Conservation (phyloP, 1,140 invertebrate genomes). For the Cecropterus lyciades region DNA sequence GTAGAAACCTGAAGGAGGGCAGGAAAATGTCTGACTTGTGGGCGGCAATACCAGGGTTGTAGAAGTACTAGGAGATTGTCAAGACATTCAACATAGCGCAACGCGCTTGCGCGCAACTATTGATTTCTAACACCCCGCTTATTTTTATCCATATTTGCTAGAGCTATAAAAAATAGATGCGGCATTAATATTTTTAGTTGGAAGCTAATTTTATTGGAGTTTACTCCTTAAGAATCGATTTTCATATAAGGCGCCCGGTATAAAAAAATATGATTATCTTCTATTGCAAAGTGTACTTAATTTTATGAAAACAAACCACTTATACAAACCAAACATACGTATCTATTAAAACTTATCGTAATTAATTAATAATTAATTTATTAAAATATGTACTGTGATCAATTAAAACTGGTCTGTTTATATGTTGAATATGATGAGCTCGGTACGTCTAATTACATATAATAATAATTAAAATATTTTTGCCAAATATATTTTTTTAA, state of each 20-base stretch:
- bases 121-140: constrained; percentile 53
- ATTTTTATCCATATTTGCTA: background rate
- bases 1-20: constrained; percentile 74
- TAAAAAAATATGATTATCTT: too few species aligned
- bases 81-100: constrained; percentile 7
- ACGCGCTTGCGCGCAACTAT: constrained; percentile 65
- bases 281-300: background rate
- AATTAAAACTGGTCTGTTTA: too few species aligned
- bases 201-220: too few species aligned
- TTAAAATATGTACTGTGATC: too few species aligned
- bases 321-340: too few species aligned
- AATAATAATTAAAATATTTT: too few species aligned
- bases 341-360: too few species aligned
- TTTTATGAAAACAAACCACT: background rate
- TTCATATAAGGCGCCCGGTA: too few species aligned
- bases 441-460: too few species aligned
- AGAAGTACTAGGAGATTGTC: constrained; percentile 47
- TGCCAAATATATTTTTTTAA: background rate
- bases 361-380: too few species aligned
- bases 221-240: too few species aligned
- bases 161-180: constrained; percentile 17
- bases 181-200: background rate
- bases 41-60: constrained; percentile 71
- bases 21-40: constrained; percentile 82
- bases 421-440: too few species aligned